Conservation (phyloP, 1,140 invertebrate genomes). For the Reticulitermes speratus region DNA sequence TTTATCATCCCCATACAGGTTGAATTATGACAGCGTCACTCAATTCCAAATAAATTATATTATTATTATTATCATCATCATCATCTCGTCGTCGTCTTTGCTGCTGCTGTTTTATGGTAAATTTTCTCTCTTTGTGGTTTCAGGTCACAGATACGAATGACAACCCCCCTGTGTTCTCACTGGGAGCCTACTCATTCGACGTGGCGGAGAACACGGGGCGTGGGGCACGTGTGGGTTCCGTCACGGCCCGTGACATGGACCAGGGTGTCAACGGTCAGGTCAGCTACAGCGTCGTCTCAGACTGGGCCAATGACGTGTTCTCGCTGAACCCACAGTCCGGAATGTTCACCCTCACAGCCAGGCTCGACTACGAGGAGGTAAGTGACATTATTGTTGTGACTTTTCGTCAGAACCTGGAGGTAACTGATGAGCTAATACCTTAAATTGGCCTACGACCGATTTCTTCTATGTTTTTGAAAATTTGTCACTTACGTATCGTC, state of each 20-base stretch:
- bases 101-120: too few relatives aligned
- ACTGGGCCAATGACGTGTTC: constrained; percentile 94
- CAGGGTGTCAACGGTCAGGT: constrained; percentile 83
- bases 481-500: too few relatives aligned
- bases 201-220: constrained; percentile 80
- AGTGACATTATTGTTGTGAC: constrained; percentile 38
- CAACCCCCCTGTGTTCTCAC: constrained; percentile 85
- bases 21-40: too few relatives aligned
- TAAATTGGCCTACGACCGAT: background rate
- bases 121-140: background rate
- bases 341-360: constrained; percentile 82
- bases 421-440: background rate
- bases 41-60: too few relatives aligned
- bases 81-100: too few relatives aligned
- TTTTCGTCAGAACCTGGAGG: background rate
- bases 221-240: constrained; percentile 76
- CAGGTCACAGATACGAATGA: constrained; percentile 92
- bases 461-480: too few relatives aligned
- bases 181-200: constrained; percentile 84
- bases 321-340: constrained; percentile 86
- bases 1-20: too few relatives aligned
- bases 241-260: constrained; percentile 81
- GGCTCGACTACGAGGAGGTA: constrained; percentile 92
- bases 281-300: constrained; percentile 83
- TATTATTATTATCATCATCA: too few relatives aligned